Conservation (phyloP, 2,113 vertebrate genomes). For the Saiga tatarica region DNA sequence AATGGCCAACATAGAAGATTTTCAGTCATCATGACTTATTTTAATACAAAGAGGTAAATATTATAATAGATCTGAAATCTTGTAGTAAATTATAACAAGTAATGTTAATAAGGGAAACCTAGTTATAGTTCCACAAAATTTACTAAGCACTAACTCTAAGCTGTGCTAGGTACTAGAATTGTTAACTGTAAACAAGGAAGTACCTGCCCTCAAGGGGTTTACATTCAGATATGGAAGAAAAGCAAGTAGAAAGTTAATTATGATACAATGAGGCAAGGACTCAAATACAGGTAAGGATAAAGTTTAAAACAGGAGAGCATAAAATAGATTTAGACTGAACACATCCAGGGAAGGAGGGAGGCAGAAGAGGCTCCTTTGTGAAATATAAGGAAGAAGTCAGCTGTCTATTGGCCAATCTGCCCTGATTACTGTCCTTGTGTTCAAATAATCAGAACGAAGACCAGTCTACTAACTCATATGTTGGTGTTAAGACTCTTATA, state of each 20-base stretch:
- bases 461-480: neutral
- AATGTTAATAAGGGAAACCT: neutral
- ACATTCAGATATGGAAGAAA: neutral
- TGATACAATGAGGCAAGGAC: neutral
- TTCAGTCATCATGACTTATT: neutral
- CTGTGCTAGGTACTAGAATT: neutral
- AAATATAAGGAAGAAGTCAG: neutral
- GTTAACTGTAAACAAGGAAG: neutral
- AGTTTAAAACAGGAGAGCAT: neutral
- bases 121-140: neutral
- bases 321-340: neutral
- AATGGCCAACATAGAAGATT: neutral
- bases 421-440: neutral
- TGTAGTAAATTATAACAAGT: neutral
- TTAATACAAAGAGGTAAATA: neutral
- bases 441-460: neutral
- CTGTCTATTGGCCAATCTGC: neutral
- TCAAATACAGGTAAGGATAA: neutral
- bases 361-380: neutral
- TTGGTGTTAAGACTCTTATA: neutral
- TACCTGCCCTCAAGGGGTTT: neutral
- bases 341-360: neutral
- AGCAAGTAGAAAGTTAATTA: constrained; percentile 6
- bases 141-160: neutral
- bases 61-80: neutral